Evolutionary conservation across 2,113 vertebrate genomes (phyloP), one percentile per base, ranked within the genome.

Genomic region (Cacatua alba): DNA sequence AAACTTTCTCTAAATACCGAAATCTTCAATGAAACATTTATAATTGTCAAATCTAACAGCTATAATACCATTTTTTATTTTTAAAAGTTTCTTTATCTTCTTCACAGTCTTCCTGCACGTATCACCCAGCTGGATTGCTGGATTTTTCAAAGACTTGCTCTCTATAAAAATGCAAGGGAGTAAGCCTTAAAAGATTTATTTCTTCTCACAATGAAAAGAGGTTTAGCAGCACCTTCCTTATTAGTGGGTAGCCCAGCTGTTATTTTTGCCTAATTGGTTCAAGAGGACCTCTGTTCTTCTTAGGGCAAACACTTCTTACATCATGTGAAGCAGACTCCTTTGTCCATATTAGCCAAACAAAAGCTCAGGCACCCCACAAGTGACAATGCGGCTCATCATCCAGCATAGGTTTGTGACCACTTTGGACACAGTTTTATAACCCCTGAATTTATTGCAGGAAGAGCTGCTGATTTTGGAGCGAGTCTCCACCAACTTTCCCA

Each of bases 201-300:
- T 96, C 96, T 97, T 97, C 96, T 96, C 96, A 94, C 95, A 96
- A 96, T 96, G 94, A 97, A 97, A 97, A 96, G 95, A 96, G 95
- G 95, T 96, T 96, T 97, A 96, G 95, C 96, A 96, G 95, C 91
- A 97, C 96, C 96, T 97, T 97, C 92, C 96, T 97, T 95, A 96
- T 96, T 96, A 97, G 96, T 96, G 95, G 96, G 96, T 96, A 96
- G 96, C 94, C 96, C 96, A 97, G 96, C 96, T 96, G 96, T 97
- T 97, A 97, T 96, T 97, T 97, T 97, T 97, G 94, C 96, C 95
- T 97, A 97, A 96, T 95, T 96, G 96, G 96, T 97, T 96, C 91
- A 96, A 97, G 92, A 96, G 96, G 95, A 97, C 95, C 96, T 96
- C 96, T 96, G 95, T 97, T 96, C 96, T 97, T 96, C 96, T 96